Conservation (phyloP, 1,140 invertebrate species). For the Cotesia glomerata region DNA sequence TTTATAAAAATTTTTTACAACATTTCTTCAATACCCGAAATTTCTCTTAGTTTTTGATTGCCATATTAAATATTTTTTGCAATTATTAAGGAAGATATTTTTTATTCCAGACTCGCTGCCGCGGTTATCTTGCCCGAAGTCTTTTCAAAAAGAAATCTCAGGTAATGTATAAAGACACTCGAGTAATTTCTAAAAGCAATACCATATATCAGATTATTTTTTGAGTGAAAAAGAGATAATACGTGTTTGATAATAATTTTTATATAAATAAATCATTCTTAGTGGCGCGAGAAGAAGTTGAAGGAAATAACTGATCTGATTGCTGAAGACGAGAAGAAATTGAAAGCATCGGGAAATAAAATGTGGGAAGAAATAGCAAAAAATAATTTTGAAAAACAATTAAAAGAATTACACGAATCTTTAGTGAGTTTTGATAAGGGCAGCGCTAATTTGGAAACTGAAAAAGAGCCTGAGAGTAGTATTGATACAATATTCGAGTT, state of each 20-base stretch:
- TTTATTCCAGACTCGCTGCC: constrained; percentile 65
- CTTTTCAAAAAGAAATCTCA: constrained; percentile 36
- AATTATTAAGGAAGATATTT: not conserved
- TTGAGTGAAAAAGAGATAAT: not conserved
- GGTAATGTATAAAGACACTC: constrained; percentile 18
- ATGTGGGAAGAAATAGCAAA: constrained; percentile 74
- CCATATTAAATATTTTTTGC: no score
- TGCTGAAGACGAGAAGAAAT: constrained; percentile 68
- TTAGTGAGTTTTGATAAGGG: constrained; percentile 47
- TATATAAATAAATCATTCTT: constrained; percentile 24
- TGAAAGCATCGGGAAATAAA: constrained; percentile 70
- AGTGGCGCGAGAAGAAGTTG: constrained; percentile 51
- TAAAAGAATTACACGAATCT: constrained; percentile 70
- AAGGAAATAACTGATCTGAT: constrained; percentile 66
- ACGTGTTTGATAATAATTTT: not conserved
- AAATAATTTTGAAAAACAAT: constrained; percentile 71
- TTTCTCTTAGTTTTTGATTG: not conserved
- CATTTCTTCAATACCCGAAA: not conserved
- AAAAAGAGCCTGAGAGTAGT: constrained; percentile 59
- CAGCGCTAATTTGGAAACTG: constrained; percentile 52
- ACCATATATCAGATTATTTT: not conserved
- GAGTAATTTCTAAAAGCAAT: not conserved
- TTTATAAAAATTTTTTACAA: not conserved
- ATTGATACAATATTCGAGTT: constrained; percentile 48
- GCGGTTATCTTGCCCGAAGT: constrained; percentile 75